Base-by-base conservation (phyloP, 2,888 invertebrate genomes). In the Zygogramma bicolorata region DNA sequence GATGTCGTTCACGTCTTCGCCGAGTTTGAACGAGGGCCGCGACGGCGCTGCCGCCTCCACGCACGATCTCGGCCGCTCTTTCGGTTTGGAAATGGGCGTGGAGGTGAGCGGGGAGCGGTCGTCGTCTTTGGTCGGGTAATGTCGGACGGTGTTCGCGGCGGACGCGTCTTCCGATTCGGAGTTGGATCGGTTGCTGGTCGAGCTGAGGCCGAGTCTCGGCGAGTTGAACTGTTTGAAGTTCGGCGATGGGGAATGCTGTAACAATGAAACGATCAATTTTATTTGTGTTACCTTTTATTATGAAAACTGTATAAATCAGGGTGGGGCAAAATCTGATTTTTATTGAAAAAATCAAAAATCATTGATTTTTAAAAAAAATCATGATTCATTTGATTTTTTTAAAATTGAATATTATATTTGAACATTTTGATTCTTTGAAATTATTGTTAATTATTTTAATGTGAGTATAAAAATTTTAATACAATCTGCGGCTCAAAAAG, bases 51-150 rank as follows among this genome's bases (percentile, higher is more conserved):
- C 84, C 67, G 90, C 90, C 81, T 92, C 91, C n/a, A 93, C 90
- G 82, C 93, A 94, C 0, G 93, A 93, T 65, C 93, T 89, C 2
- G 94, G 93, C 75, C 94, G 88, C 79, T 89, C 89, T 84, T 90
- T 82, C n/a, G n/a, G n/a, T n/a, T n/a, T n/a, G n/a, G n/a, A n/a
- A n/a, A n/a, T n/a, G n/a, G n/a, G n/a, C n/a, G n/a, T n/a, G n/a
- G n/a, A n/a, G n/a, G n/a, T n/a, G n/a, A n/a, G n/a, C n/a, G n/a
- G n/a, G n/a, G n/a, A n/a, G n/a, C n/a, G n/a, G n/a, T n/a, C 78
- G 62, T 82, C 72, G 40, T 79, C 70, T 10, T 71, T 65, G 22
- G 71, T 57, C 8, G 88, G 88, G 87, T 88, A 77, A 87, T 89
- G 78, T 88, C 89, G 85, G 86, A 90, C 80, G 84, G 89, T 85